These are phyloP conservation scores for Antennarius maculatus DNA, from an alignment of 2,797 vertebrate genomes.

Conservation along the genomic window DNA sequence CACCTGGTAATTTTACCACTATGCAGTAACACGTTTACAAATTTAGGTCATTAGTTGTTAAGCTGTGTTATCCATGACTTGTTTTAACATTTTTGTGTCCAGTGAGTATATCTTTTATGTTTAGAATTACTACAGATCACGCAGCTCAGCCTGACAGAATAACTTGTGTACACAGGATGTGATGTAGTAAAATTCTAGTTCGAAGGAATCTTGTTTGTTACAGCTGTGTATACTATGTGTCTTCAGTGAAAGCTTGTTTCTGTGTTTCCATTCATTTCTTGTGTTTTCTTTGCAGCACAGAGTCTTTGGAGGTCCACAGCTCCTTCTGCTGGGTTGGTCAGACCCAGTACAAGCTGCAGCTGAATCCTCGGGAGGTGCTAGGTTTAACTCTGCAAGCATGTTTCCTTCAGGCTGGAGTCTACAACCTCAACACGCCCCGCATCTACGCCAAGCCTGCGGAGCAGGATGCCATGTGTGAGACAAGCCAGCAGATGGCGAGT, in stretches of 20 bases:
- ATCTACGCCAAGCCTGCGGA: conserved; percentile 90
- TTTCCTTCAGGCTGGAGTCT: conserved; percentile 94
- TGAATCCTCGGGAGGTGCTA: conserved; percentile 86
- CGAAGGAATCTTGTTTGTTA: too few relatives aligned
- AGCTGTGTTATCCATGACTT: too few relatives aligned
- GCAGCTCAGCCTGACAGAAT: too few relatives aligned
- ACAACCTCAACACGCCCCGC: conserved; percentile 93
- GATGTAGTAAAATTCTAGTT: too few relatives aligned
- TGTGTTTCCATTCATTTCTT: background rate
- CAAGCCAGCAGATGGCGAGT: conserved; percentile 89
- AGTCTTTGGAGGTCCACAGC: conserved; percentile 84
- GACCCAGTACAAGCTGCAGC: conserved; percentile 91
- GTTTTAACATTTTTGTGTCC: too few relatives aligned
- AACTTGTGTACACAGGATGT: too few relatives aligned
- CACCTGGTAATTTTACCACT: conserved; percentile 78
- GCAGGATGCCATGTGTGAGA: conserved; percentile 87
- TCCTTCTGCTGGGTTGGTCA: conserved; percentile 96
- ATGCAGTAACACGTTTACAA: too few relatives aligned
- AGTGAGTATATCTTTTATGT: too few relatives aligned
- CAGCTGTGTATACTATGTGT: background rate
- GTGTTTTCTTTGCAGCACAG: conserved; percentile 41
- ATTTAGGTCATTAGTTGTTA: too few relatives aligned
- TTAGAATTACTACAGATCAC: too few relatives aligned
- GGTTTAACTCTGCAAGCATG: conserved; percentile 89
- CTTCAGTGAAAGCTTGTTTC: background rate